Evolutionary conservation across 2,888 invertebrate genomes (phyloP).

Genomic region (Atethmia centrago): DNA sequence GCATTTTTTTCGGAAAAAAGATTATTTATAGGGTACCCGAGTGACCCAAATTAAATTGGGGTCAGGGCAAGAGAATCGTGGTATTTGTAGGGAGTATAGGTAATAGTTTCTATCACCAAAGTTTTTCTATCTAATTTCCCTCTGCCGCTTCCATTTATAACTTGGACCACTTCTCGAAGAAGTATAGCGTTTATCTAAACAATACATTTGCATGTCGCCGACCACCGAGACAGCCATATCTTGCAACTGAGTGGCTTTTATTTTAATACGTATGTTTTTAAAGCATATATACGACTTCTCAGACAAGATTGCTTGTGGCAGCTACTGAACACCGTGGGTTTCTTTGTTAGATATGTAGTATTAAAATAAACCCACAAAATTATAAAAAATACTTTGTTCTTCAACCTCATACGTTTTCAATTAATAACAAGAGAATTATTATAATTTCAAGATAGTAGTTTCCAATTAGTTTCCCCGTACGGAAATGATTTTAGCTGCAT

Average conservation of each 20-base stretch:
- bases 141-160: neutral
- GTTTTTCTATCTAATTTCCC: neutral
- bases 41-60: too few species aligned
- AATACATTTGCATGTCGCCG: constrained; percentile 76
- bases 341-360: neutral
- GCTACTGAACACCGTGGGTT: constrained; percentile 1
- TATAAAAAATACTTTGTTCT: too few species aligned
- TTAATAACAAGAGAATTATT: neutral
- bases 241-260: constrained; percentile 52
- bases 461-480: neutral
- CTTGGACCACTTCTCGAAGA: constrained; percentile 31
- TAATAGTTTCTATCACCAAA: neutral
- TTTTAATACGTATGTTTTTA: constrained; percentile 48
- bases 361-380: neutral
- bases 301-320: constrained; percentile 37
- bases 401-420: neutral
- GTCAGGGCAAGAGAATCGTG: too few species aligned
- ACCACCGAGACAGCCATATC: constrained; percentile 66
- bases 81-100: too few species aligned
- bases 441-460: too few species aligned
- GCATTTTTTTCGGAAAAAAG: too few species aligned
- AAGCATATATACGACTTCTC: constrained; percentile 8
- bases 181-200: constrained; percentile 68
- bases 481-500: neutral
- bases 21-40: neutral